Conservation (phyloP, 2,888 invertebrate species). For the Flexamia atlantica region DNA sequence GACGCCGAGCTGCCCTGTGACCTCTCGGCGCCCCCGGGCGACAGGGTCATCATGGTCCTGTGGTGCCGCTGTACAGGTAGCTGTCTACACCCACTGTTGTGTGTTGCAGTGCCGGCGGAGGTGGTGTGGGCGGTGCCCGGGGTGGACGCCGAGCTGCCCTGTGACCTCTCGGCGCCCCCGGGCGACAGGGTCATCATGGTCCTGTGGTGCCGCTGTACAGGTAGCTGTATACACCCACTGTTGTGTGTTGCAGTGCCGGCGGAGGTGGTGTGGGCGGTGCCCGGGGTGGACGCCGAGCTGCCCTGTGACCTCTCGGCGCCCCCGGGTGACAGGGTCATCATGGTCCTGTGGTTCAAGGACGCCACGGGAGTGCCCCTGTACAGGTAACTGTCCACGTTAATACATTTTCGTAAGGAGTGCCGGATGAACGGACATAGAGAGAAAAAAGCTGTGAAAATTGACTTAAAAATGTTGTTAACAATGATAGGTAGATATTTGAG, state of each 20-base stretch:
- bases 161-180: constrained; percentile 87
- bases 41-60: constrained; percentile 89
- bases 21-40: constrained; percentile 83
- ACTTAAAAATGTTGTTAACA: no score
- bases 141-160: constrained; percentile 87
- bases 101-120: constrained; percentile 80
- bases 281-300: constrained; percentile 85
- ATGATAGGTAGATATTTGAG: no score
- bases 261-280: constrained; percentile 85
- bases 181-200: constrained; percentile 87
- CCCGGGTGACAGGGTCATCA: constrained; percentile 83
- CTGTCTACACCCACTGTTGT: neutral
- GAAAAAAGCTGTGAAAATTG: no score
- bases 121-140: constrained; percentile 88
- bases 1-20: constrained; percentile 91
- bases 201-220: no score
- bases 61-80: no score
- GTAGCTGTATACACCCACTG: neutral
- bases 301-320: constrained; percentile 91
- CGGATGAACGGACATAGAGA: no score
- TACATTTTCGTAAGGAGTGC: no score
- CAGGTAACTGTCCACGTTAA: constrained; percentile 13
- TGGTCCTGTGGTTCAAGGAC: constrained; percentile 95
- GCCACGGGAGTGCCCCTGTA: constrained; percentile 71
- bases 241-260: constrained; percentile 79